These are phyloP conservation scores for Toxotes jaculatrix DNA, from an alignment of 2,113 vertebrate species.

Conservation along the genomic window DNA sequence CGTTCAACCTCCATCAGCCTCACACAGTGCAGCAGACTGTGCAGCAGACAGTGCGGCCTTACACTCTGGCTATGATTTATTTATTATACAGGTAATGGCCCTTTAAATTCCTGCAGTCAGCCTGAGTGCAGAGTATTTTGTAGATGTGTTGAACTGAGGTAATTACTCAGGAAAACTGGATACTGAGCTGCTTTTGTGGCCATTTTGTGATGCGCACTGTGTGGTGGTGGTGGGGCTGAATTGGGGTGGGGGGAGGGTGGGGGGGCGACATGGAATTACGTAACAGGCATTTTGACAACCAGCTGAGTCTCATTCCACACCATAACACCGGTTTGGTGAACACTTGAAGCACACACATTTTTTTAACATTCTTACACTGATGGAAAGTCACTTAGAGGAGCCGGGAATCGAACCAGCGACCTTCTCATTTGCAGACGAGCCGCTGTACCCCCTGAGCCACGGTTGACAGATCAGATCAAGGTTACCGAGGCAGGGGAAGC, in stretches of 20 bases:
- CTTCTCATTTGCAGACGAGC: too few species aligned
- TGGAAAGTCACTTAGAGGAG: too few species aligned
- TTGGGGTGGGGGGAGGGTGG: neutral
- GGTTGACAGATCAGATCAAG: neutral
- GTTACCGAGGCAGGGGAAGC: neutral
- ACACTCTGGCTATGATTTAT: neutral
- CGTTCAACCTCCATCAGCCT: neutral
- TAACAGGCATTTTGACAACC: constrained; percentile 40
- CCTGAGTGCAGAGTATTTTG: neutral
- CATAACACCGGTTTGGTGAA: neutral
- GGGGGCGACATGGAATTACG: constrained; percentile 24
- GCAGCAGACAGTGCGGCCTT: neutral
- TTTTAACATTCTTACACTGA: too few species aligned
- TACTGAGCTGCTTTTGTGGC: constrained; percentile 9
- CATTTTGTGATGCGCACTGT: constrained; percentile 51
- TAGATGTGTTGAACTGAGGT: neutral
- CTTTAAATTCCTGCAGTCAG: neutral
- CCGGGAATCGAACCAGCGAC: too few species aligned
- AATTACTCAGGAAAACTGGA: too few species aligned
- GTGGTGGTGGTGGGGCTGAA: neutral
- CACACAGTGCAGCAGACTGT: neutral
- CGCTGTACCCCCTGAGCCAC: too few species aligned
- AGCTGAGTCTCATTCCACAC: constrained; percentile 5
- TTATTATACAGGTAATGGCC: neutral
- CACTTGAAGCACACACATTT: too few species aligned